Percentiles rank a stretch among this genome's conserved stretches.
phyloP scores from a whole-genome alignment of 2,113 vertebrate species.

The Limanda limanda region DNA sequence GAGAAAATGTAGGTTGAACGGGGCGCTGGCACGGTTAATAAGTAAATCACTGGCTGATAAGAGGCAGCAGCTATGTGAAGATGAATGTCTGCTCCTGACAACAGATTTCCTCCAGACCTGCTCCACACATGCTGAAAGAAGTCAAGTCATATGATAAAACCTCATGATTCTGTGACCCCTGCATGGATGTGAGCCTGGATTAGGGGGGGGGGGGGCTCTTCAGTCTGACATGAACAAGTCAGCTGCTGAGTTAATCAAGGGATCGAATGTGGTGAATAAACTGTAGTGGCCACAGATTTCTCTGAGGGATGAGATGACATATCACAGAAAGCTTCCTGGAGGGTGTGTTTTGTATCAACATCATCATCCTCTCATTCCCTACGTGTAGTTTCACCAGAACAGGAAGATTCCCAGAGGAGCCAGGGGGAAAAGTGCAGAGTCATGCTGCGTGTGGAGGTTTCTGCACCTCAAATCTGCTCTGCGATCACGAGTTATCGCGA shows the following conservation, averaged over 20 bases:
- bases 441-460: conserved; percentile 69
- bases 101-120: background rate
- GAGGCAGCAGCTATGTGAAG: background rate
- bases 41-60: background rate
- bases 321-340: too few relatives aligned
- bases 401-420: conserved; percentile 9
- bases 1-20: background rate
- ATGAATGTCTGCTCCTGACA: conserved; percentile 22
- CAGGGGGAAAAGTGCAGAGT: conserved; percentile 76
- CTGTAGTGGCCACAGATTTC: too few relatives aligned
- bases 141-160: conserved; percentile 32
- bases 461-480: background rate
- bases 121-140: background rate
- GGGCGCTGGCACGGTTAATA: background rate
- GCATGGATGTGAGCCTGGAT: background rate
- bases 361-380: background rate
- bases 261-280: too few relatives aligned
- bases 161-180: conserved; percentile 22
- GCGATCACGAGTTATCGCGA: conserved; percentile 72
- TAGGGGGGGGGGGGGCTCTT: too few relatives aligned
- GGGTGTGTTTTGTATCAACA: background rate
- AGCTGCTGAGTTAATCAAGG: too few relatives aligned
- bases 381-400: background rate
- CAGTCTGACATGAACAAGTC: too few relatives aligned
- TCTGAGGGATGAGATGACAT: too few relatives aligned